These are phyloP conservation scores for Pelusios castaneus DNA, from an alignment of 2,113 vertebrate species.

Conservation along the genomic window DNA sequence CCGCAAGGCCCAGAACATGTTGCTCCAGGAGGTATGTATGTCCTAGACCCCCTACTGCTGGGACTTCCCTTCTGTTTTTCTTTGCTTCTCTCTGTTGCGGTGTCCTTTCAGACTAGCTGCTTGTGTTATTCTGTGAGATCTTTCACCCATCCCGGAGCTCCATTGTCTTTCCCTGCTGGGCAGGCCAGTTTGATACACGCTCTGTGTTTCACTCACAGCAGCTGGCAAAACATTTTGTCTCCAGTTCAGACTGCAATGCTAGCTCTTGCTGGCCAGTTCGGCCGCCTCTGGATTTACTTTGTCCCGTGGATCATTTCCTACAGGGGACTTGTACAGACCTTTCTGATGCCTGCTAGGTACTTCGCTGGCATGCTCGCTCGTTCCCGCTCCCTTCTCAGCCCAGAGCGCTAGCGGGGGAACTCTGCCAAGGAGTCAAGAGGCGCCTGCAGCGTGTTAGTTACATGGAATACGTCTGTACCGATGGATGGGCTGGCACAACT, in stretches of 20 bases:
- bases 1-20: background rate
- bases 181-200: background rate
- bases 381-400: too few species aligned
- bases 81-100: background rate
- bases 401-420: too few species aligned
- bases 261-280: background rate
- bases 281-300: background rate
- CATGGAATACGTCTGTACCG: too few species aligned
- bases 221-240: background rate
- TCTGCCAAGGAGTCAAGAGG: too few species aligned
- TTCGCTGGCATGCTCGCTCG: background rate
- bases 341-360: background rate
- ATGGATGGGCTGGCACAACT: too few species aligned
- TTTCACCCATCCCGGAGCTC: background rate
- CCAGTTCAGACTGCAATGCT: background rate
- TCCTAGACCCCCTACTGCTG: background rate
- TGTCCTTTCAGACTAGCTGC: background rate
- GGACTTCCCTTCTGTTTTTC: background rate
- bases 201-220: background rate
- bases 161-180: background rate
- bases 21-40: background rate
- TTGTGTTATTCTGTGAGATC: background rate
- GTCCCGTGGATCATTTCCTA: background rate
- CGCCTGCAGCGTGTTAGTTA: too few species aligned
- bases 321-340: background rate